Conservation (phyloP, 2,797 vertebrate species). For the Limnodromus scolopaceus region DNA sequence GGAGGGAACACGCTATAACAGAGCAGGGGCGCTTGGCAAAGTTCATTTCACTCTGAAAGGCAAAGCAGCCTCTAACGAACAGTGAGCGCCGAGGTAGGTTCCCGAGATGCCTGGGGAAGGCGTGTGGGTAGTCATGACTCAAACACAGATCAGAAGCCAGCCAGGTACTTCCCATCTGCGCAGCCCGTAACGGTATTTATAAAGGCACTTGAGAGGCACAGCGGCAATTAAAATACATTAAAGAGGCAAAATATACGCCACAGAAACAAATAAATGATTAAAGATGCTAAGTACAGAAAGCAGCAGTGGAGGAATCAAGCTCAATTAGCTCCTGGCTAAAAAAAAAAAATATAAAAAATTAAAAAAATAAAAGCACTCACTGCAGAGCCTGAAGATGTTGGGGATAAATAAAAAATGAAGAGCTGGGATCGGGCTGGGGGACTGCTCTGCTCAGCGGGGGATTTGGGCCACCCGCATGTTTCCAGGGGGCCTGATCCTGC, state of each 20-base stretch:
- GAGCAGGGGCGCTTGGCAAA: background rate
- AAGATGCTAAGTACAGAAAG: background rate
- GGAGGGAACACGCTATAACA: background rate
- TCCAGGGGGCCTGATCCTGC: accelerated
- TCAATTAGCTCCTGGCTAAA: background rate
- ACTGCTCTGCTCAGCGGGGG: accelerated
- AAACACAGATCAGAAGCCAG: background rate
- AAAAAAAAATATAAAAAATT: background rate
- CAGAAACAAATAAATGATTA: background rate
- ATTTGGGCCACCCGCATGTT: accelerated
- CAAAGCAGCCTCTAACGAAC: background rate
- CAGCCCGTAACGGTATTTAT: background rate
- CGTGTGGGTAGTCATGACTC: accelerated
- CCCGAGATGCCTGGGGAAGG: background rate
- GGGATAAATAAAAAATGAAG: background rate
- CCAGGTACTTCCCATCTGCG: background rate
- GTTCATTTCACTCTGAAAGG: background rate
- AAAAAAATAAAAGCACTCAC: too few relatives aligned
- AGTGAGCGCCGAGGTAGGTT: accelerated
- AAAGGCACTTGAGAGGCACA: background rate
- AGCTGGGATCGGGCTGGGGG: background rate
- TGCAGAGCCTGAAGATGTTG: background rate
- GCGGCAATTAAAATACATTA: background rate
- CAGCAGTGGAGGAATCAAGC: background rate
- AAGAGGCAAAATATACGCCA: background rate